These are phyloP conservation scores for Drosophila orena DNA, from an alignment of 1,140 invertebrate genomes.

Conservation along the genomic window DNA sequence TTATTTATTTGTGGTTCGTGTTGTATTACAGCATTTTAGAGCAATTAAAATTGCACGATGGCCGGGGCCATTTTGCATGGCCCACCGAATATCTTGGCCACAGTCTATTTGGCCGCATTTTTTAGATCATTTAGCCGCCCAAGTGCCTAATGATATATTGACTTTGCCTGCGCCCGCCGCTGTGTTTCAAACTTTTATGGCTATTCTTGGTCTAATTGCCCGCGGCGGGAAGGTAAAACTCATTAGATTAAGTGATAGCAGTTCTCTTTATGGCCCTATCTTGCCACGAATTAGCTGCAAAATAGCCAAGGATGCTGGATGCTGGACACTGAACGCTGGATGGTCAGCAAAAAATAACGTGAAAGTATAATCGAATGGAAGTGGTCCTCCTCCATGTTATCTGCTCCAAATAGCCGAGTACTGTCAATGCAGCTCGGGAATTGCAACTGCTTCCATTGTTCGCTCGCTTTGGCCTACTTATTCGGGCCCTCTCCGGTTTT, in stretches of 20 bases:
- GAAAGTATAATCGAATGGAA: neutral
- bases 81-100: conserved; percentile 10
- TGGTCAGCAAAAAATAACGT: neutral
- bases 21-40: conserved; percentile 82
- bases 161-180: conserved; percentile 29
- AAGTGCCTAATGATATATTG: conserved; percentile 80
- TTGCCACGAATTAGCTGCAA: conserved; percentile 20
- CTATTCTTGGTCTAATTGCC: conserved; percentile 34
- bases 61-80: conserved; percentile 41
- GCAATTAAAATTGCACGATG: conserved; percentile 82
- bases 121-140: conserved; percentile 60
- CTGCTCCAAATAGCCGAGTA: conserved; percentile 13
- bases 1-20: conserved; percentile 83
- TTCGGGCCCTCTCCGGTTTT: neutral
- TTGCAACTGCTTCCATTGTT: conserved; percentile 22
- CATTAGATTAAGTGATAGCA: conserved; percentile 55
- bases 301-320: conserved; percentile 18
- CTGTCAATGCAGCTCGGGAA: conserved; percentile 26
- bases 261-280: conserved; percentile 27
- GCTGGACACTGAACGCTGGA: conserved; percentile 14
- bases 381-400: neutral
- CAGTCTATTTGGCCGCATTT: conserved; percentile 60
- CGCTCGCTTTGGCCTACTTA: conserved; percentile 25
- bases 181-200: conserved; percentile 37
- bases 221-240: conserved; percentile 26